These are phyloP conservation scores for Diachasmimorpha longicaudata DNA, from an alignment of 1,140 invertebrate species.

Conservation along the genomic window DNA sequence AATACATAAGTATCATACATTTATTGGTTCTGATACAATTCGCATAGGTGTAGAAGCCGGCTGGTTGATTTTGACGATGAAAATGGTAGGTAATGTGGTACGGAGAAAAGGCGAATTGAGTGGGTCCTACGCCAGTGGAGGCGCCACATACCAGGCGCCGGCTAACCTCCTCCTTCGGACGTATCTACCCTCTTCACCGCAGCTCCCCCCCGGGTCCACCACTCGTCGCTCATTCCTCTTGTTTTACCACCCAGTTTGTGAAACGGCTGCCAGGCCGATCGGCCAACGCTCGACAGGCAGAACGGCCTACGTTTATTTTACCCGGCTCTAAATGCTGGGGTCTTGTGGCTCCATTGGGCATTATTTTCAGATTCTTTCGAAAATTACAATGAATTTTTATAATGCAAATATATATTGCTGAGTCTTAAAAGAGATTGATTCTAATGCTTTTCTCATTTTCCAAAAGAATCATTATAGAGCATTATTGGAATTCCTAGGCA, in stretches of 20 bases:
- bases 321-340: background rate
- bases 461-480: too few species aligned
- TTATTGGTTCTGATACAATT: background rate
- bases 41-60: background rate
- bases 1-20: background rate
- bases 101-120: conserved; percentile 41
- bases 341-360: background rate
- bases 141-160: conserved; percentile 59
- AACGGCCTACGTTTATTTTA: background rate
- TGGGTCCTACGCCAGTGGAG: conserved; percentile 56
- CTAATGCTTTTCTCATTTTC: too few species aligned
- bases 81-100: background rate
- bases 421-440: too few species aligned
- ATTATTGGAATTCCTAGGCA: too few species aligned
- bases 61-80: background rate
- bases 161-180: conserved; percentile 41
- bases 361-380: background rate
- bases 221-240: background rate
- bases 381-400: background rate
- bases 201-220: background rate
- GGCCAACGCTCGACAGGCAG: background rate
- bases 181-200: background rate
- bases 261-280: background rate
- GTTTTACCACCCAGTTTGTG: background rate
- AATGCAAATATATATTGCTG: background rate